Percentiles rank a stretch among this genome's conserved stretches.
Conservation (phyloP, 1,140 invertebrate genomes). For the Lordiphosa clarofinis region DNA sequence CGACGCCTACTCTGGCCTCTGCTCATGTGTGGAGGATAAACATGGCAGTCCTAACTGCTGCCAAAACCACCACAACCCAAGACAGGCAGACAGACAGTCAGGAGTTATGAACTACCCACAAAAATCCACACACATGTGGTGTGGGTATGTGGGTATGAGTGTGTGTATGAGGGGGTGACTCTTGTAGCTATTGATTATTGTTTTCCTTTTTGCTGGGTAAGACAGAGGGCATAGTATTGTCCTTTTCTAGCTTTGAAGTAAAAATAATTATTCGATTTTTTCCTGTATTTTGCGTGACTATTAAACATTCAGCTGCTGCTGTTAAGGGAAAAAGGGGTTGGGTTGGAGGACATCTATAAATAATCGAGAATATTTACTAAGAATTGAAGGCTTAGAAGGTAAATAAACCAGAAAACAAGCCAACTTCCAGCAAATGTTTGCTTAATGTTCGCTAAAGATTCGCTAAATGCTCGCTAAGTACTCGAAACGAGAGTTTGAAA, state of each 20-base stretch:
- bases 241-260: constrained; percentile 26
- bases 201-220: constrained; percentile 19
- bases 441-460: too few species aligned
- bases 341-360: too few species aligned
- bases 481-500: too few species aligned
- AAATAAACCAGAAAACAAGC: too few species aligned
- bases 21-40: constrained; percentile 45
- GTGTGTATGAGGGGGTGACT: constrained; percentile 32
- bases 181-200: constrained; percentile 46
- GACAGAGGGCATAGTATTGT: constrained; percentile 16
- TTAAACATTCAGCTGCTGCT: constrained; percentile 42
- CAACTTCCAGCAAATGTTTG: too few species aligned
- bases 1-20: constrained; percentile 46
- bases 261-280: constrained; percentile 24
- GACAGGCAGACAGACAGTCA: constrained; percentile 15
- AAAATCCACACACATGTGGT: constrained; percentile 5
- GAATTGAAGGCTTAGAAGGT: too few species aligned
- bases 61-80: constrained; percentile 61
- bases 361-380: too few species aligned
- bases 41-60: constrained; percentile 58
- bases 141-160: not conserved
- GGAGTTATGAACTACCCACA: constrained; percentile 55
- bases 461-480: too few species aligned
- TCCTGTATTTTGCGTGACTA: constrained; percentile 51
- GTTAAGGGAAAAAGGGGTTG: not conserved